Conservation (phyloP, 2,888 invertebrate genomes). For the Pardosa pseudoannulata region DNA sequence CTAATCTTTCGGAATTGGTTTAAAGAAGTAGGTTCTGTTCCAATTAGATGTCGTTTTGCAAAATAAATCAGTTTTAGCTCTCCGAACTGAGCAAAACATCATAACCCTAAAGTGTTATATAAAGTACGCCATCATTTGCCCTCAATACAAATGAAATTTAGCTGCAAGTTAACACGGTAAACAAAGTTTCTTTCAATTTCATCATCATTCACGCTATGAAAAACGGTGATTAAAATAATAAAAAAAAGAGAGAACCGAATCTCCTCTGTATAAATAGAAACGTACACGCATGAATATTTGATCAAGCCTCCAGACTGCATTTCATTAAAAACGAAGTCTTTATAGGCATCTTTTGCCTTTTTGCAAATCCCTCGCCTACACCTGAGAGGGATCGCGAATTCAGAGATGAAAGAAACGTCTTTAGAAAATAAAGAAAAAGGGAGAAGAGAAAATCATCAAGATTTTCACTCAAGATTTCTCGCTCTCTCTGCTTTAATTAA, state of each 20-base stretch:
- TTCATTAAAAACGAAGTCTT: slow-evolving; percentile 68
- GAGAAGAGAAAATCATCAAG: slow-evolving; percentile 53
- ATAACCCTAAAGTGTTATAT: background rate
- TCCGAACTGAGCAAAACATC: no score
- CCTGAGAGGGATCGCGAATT: slow-evolving; percentile 21
- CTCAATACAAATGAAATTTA: slow-evolving; percentile 62
- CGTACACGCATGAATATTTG: slow-evolving; percentile 62
- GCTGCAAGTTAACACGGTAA: slow-evolving; percentile 51
- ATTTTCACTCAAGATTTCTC: slow-evolving; percentile 51
- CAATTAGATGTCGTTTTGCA: no score
- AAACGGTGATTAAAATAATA: slow-evolving; percentile 29
- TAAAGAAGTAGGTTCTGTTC: no score
- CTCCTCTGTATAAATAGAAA: slow-evolving; percentile 25
- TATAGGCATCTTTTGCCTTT: slow-evolving; percentile 42
- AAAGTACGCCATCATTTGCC: background rate
- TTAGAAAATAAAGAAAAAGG: slow-evolving; percentile 33
- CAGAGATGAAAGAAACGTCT: background rate
- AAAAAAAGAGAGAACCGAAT: background rate
- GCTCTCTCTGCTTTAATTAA: slow-evolving; percentile 66
- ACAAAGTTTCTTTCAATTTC: slow-evolving; percentile 61
- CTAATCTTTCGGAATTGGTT: no score
- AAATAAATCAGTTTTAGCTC: no score
- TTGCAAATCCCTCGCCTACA: slow-evolving; percentile 28
- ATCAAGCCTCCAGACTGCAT: slow-evolving; percentile 47
- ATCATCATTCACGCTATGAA: slow-evolving; percentile 6